Base-by-base conservation (phyloP, 2,888 invertebrate genomes). In the Sinhomidia bicolor region DNA sequence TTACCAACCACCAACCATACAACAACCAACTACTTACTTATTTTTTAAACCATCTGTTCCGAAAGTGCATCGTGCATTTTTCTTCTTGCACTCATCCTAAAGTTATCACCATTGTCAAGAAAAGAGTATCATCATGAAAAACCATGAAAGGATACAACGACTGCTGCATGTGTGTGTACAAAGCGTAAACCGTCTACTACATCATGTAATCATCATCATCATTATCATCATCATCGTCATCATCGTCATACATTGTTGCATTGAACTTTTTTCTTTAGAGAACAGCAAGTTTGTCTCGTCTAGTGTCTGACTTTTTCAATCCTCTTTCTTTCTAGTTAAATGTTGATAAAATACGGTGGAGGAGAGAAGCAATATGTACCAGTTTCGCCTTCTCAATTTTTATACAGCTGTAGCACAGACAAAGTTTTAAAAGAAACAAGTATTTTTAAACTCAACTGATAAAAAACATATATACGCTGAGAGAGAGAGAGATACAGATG, bases 261-360 rank as follows among this genome's bases (percentile, higher is more conserved):
- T 23, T 23, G 9, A 7, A 9, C 1, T 2, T 23, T 9, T 60
- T 14, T 60, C 23, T 60, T 6, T 23, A 23, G 23, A 17, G 20
- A 3, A 51, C 2, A 26, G 26, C 26, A 26, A 26, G 62, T n/a
- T 65, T 68, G 68, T 68, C 68, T 68, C 68, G 68, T 68, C 68
- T 68, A 20, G 17, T 36, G 41, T 41, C 68, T 68, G 68, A 14
- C 47, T 47, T 47, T 12, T 12, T 47, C 12, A 7, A 47, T 47
- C 12, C 12, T 47, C n/a, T 47, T 47, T 12, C 14, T 12, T 12
- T 47, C 47, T 12, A 47, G 47, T 47, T 36, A 36, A 47, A 6
- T n/a, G n/a, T n/a, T n/a, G 12, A 47, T 2, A 2, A 12, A 12
- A 47, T 12, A 47, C 47, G 12, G 47, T 12, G 47, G 6, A n/a